phyloP scores from a whole-genome alignment of 1,140 invertebrate species.

The Drosophila funebris region DNA sequence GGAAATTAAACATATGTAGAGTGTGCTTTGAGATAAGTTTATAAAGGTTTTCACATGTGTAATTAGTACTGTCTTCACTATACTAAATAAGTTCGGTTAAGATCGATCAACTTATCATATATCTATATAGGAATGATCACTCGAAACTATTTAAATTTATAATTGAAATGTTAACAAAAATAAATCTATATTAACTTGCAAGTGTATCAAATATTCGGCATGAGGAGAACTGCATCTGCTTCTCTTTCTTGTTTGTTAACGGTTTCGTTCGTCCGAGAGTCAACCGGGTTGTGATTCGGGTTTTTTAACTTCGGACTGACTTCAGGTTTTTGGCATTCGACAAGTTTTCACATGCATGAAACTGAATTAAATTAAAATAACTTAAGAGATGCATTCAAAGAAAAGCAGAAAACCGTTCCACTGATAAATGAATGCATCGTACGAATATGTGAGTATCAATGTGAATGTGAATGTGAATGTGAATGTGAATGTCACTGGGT shows the following conservation, averaged over 20 bases:
- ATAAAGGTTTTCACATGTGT: too few relatives aligned
- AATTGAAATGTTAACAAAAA: too few relatives aligned
- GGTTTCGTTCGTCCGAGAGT: conserved; percentile 7
- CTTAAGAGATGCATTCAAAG: conserved; percentile 38
- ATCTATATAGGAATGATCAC: too few relatives aligned
- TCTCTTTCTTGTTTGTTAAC: conserved; percentile 21
- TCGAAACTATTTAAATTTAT: too few relatives aligned
- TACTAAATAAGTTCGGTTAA: too few relatives aligned
- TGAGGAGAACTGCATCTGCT: neutral
- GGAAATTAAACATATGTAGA: too few relatives aligned
- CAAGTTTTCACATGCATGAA: conserved; percentile 76
- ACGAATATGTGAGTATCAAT: conserved; percentile 1
- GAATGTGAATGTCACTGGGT: conserved; percentile 10
- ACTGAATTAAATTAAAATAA: conserved; percentile 71
- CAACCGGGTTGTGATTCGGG: conserved; percentile 9
- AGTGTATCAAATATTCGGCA: neutral
- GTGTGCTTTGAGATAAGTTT: too few relatives aligned
- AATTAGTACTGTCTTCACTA: too few relatives aligned
- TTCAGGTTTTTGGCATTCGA: conserved; percentile 59
- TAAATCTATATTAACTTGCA: too few relatives aligned
- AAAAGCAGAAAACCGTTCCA: conserved; percentile 12
- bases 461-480: neutral
- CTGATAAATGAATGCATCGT: conserved; percentile 22
- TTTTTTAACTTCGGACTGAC: neutral
- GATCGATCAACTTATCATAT: too few relatives aligned